A percentile compares a stretch with the other conserved stretches of the same genome.
These are phyloP conservation scores for Galaxea fascicularis DNA, from an alignment of 92 coral and sea anemone genomes.

Conservation along the genomic window DNA sequence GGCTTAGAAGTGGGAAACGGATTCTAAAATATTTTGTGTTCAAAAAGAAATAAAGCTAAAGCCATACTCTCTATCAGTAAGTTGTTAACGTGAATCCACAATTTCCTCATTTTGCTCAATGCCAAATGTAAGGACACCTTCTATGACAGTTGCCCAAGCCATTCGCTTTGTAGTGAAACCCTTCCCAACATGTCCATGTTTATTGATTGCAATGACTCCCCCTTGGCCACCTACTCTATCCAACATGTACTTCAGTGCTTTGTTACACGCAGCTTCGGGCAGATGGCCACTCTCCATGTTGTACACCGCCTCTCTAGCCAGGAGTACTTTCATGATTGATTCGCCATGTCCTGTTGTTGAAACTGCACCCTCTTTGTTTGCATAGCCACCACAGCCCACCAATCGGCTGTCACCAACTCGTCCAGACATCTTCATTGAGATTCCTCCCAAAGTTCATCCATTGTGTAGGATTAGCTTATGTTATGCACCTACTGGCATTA, in stretches of 20 bases:
- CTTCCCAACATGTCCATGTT: constrained; percentile 76
- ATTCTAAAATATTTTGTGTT: too few relatives aligned
- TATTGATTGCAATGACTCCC: constrained; percentile 86
- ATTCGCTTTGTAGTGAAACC: constrained; percentile 81
- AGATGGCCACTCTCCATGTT: constrained; percentile 72
- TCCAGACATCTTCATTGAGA: constrained; percentile 81
- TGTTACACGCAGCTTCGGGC: constrained; percentile 64
- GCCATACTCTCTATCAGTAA: too few relatives aligned
- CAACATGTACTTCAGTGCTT: constrained; percentile 67
- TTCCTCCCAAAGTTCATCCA: constrained; percentile 71
- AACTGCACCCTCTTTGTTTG: constrained; percentile 83
- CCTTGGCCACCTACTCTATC: constrained; percentile 78
- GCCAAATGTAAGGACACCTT: constrained; percentile 76
- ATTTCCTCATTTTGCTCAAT: constrained; percentile 62
- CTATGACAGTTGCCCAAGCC: constrained; percentile 91
- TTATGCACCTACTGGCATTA: not conserved
- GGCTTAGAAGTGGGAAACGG: too few relatives aligned
- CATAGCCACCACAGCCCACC: constrained; percentile 92
- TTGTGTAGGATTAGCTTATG: not conserved
- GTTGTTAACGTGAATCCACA: not conserved
- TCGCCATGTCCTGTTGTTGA: constrained; percentile 96
- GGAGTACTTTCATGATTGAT: constrained; percentile 85
- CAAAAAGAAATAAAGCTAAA: too few relatives aligned
- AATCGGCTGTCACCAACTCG: constrained; percentile 94
- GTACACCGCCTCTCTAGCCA: constrained; percentile 85